Percentiles rank a stretch among this genome's conserved stretches.
phyloP scores from a whole-genome alignment of 2,113 vertebrate species.

The Donacobius atricapilla region DNA sequence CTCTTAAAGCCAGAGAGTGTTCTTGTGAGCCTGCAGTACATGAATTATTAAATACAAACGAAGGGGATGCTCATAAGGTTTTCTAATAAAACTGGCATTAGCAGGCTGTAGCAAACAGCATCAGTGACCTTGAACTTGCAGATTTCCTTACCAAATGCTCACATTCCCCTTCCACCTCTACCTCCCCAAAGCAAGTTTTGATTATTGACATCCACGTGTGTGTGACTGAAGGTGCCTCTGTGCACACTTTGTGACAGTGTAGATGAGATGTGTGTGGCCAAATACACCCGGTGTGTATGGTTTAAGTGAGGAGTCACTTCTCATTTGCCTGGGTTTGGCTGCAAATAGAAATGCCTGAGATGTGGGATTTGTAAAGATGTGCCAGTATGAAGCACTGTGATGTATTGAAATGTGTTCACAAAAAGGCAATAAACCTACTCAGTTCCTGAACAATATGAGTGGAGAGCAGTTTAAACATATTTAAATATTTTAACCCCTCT shows the following conservation, averaged over 20 bases:
- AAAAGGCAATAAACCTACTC: neutral
- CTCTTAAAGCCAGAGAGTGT: slow-evolving; percentile 65
- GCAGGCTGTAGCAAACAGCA: slow-evolving; percentile 24
- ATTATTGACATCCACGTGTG: neutral
- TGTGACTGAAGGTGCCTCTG: neutral
- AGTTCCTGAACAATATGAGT: neutral
- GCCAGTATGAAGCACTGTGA: neutral
- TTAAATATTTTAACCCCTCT: neutral
- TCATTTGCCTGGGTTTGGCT: neutral
- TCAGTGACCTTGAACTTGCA: slow-evolving; percentile 65
- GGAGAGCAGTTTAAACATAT: neutral
- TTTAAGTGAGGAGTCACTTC: neutral
- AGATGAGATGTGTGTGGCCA: neutral
- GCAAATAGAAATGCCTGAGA: neutral
- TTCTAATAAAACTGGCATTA: slow-evolving; percentile 75
- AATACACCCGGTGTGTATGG: neutral
- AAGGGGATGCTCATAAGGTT: slow-evolving; percentile 72
- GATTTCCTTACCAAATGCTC: neutral
- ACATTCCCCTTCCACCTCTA: neutral
- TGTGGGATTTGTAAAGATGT: neutral
- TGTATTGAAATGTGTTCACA: neutral
- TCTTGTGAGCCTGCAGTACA: slow-evolving; percentile 67
- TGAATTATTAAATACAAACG: slow-evolving; percentile 79
- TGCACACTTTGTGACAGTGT: neutral
- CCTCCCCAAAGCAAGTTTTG: neutral